Percentiles rank a stretch among this genome's conserved stretches.
phyloP scores from a whole-genome alignment of 2,113 vertebrate genomes.

The Cichladusa arquata region DNA sequence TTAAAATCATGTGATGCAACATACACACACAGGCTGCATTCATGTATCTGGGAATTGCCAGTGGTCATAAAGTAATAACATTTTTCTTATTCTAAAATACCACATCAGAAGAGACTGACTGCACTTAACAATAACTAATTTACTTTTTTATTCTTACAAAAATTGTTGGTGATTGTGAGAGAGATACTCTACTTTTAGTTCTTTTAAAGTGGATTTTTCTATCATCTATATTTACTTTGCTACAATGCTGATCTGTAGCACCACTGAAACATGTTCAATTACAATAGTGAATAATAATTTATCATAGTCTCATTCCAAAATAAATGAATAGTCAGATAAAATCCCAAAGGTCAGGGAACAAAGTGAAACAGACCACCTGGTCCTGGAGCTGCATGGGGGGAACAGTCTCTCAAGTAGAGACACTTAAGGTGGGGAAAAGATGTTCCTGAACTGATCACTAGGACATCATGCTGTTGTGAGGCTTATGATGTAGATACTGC shows the following conservation, averaged over 20 bases:
- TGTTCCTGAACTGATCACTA: not conserved
- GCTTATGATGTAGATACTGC: not conserved
- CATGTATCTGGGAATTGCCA: not conserved
- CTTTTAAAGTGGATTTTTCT: not conserved
- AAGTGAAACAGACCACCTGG: slow-evolving; percentile 41
- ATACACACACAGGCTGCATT: not conserved
- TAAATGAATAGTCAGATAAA: slow-evolving; percentile 29
- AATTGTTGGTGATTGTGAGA: not conserved
- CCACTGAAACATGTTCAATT: not conserved
- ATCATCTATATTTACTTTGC: not conserved
- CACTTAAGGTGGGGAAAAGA: not conserved
- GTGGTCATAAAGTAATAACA: not conserved
- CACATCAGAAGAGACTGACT: not conserved
- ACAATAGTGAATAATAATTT: slow-evolving; percentile 18
- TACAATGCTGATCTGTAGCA: not conserved
- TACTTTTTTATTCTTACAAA: not conserved
- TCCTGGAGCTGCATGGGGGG: not conserved
- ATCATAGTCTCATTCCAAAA: slow-evolving; percentile 31
- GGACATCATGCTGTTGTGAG: not conserved
- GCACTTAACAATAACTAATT: not conserved
- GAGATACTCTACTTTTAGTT: not conserved
- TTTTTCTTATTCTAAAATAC: not conserved
- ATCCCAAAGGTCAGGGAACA: slow-evolving; percentile 10
- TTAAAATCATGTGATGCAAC: not conserved
- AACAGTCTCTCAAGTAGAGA: not conserved